phyloP scores from a whole-genome alignment of 2,113 vertebrate species.

The Glaucidium brasilianum region DNA sequence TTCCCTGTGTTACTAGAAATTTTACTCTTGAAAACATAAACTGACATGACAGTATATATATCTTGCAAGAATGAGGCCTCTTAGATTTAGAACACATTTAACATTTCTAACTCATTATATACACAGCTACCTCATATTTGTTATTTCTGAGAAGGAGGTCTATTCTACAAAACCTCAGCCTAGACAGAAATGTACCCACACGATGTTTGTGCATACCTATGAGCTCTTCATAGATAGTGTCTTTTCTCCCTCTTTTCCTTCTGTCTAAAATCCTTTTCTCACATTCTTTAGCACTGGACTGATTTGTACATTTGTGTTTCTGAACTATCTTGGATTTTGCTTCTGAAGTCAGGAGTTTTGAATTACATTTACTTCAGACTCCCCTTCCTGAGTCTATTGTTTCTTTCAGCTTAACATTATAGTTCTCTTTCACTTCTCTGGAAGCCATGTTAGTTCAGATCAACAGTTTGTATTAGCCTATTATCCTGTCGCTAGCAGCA shows the following conservation, averaged over 20 bases:
- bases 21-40: neutral
- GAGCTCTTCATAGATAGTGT: neutral
- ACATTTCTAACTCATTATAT: neutral
- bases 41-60: neutral
- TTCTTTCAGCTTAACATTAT: neutral
- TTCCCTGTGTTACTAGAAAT: neutral
- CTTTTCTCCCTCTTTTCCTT: neutral
- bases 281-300: neutral
- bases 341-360: neutral
- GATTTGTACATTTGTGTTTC: neutral
- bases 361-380: neutral
- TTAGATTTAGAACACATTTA: neutral
- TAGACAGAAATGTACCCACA: neutral
- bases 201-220: neutral
- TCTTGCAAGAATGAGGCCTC: neutral
- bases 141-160: neutral
- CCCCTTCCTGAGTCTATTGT: neutral
- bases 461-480: neutral
- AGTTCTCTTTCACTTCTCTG: neutral
- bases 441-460: neutral
- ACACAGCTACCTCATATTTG: neutral
- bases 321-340: neutral
- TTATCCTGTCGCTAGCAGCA: neutral
- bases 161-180: neutral
- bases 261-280: neutral